Percentiles rank a stretch among this genome's conserved stretches.
These are phyloP conservation scores for Eristalis pertinax DNA, from an alignment of 2,888 invertebrate genomes.

Conservation along the genomic window DNA sequence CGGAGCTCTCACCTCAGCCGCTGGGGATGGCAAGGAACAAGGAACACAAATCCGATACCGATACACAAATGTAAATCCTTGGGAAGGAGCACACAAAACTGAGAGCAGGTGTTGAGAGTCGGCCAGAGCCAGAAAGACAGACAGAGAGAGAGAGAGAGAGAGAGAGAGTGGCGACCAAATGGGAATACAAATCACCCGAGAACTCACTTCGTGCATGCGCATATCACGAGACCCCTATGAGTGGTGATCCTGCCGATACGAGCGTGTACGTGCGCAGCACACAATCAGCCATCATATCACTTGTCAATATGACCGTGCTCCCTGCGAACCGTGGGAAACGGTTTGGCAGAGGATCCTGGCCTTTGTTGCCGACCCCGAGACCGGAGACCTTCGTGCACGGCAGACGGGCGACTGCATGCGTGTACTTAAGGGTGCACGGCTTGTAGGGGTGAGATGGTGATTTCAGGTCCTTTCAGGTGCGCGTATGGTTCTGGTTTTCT, in stretches of 20 bases:
- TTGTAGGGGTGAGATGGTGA: conserved; percentile 58
- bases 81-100: conserved; percentile 57
- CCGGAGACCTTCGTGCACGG: background rate
- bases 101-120: conserved; percentile 61
- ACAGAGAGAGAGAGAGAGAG: conserved; percentile 14
- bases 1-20: conserved; percentile 22
- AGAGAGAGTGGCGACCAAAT: background rate
- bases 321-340: conserved; percentile 62
- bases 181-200: conserved; percentile 48
- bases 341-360: conserved; percentile 27
- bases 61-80: conserved; percentile 37
- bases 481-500: conserved; percentile 32
- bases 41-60: conserved; percentile 50
- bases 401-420: conserved; percentile 59
- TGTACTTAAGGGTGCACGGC: conserved; percentile 38
- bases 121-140: background rate
- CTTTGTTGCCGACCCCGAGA: conserved; percentile 23
- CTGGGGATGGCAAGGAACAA: background rate
- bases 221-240: conserved; percentile 64
- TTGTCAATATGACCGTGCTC: conserved; percentile 63
- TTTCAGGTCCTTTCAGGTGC: conserved; percentile 57
- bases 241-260: conserved; percentile 30
- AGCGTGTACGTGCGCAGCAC: conserved; percentile 57
- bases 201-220: conserved; percentile 71
- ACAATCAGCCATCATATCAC: conserved; percentile 57